Evolutionary conservation across 2,113 vertebrate species (phyloP), one percentile per base, ranked within the genome.

Genomic region (Equus przewalskii): DNA sequence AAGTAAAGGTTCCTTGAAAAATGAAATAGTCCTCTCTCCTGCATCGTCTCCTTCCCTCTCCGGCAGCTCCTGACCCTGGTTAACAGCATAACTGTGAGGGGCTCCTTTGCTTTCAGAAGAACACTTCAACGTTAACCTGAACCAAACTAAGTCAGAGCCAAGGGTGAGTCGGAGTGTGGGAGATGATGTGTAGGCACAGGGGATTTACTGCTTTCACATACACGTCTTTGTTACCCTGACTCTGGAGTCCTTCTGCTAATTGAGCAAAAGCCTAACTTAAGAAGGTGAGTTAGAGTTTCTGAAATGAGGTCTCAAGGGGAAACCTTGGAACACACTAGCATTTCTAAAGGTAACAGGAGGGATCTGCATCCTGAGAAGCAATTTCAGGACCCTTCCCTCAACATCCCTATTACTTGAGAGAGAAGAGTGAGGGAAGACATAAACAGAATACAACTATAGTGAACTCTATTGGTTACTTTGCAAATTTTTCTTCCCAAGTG

Each of bases 191-290:
- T 15, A 26, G 13, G 60, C 15, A 49, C 69, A 76, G 51, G 58
- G 12, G 22, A 33, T 60, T 80, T 79, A 60, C 26, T 79, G 15
- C 46, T 87, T 92, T 80, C 30, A 91, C 26, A 58, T 51, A 87
- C 12, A 49, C 10, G 19, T n/a, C 64, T 26, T 83, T 83, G 60
- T 73, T 75, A 70, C 10, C 3, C 14, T 33, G n/a, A 33, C 26
- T 73, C 89, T 70, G 62, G 6, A 96, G 22, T 60, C 26, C 16
- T 87, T 94, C 33, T 89, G 26, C 51, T 79, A 83, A 80, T 36
- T 94, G 69, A 89, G 49, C 44, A 96, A 73, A 69, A 69, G 18
- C 6, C 51, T 86, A 60, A 80, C 14, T 96, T 83, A 19, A 69
- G 76, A 82, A 46, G 21, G 5, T 95, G 19, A n/a, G 24, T 89